Base-by-base conservation (phyloP, 2,888 invertebrate species). In the Drosophila prostipennis region DNA sequence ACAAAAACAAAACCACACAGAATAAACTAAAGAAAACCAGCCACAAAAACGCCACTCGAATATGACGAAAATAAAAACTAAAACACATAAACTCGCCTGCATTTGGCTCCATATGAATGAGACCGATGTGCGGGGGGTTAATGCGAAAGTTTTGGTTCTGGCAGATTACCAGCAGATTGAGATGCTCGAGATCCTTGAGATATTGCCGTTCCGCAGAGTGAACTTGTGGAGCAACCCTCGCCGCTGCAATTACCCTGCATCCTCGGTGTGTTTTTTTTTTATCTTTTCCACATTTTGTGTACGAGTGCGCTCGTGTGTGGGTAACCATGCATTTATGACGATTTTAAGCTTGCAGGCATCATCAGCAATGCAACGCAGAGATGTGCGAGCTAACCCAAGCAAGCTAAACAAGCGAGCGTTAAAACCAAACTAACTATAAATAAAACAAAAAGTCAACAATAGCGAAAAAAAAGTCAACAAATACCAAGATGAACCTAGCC, bases 261-360 rank as follows among this genome's bases (percentile, higher is more conserved):
- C 64, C 60, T 70, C 42, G 45, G 36, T 40, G 34, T 68, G 52
- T 39, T 52, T 53, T 49, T 52, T 46, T 19, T 19, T 19, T 19
- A 19, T 19, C 48, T 19, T 26, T 26, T 26, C 48, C 16, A 26
- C 56, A 37, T 37, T 49, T 26, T 37, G 57, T 58, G 14, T 26
- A 6, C 5, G 26, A 26, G 26, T 26, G 26, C 6, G 37, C n/a
- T 19, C 48, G 39, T 63, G 61, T 81, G 61, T 79, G 78, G 74
- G 76, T 80, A 81, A 63, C 77, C 80, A 78, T 88, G 83, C 89
- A 87, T 84, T 84, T 88, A 88, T 88, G 89, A 84, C 88, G 87
- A 88, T 88, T 88, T 84, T 54, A 88, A 78, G 89, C 83, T 80
- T 54, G 75, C 60, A 77, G 73, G 72, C 75, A 83, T 81, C 81